A percentile compares a stretch with the other conserved stretches of the same genome.
phyloP scores from a whole-genome alignment of 35 echinoderm and acorn worm species.

The Heliocidaris erythrogramma region DNA sequence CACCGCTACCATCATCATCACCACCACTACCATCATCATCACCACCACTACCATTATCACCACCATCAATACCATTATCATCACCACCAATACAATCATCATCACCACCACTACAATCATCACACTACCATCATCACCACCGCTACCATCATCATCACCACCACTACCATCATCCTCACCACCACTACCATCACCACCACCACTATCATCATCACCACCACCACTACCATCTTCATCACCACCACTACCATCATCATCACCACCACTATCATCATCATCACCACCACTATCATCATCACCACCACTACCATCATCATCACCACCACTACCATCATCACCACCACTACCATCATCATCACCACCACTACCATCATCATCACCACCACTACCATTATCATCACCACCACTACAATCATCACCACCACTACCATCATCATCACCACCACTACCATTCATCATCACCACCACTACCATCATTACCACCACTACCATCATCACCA shows the following conservation, averaged over 20 bases:
- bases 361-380: neutral
- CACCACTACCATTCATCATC: neutral
- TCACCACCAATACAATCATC: too few species aligned
- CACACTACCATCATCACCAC: neutral
- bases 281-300: neutral
- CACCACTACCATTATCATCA: neutral
- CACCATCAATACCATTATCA: too few species aligned
- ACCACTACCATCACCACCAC: neutral
- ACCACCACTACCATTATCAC: neutral
- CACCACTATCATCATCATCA: neutral
- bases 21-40: neutral
- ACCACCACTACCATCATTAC: too few species aligned
- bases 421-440: slow-evolving; percentile 7
- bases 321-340: neutral
- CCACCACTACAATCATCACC: neutral
- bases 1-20: neutral
- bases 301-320: neutral
- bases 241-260: neutral
- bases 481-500: too few species aligned
- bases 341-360: neutral
- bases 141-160: neutral
- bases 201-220: neutral
- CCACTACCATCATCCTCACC: neutral
- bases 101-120: neutral
- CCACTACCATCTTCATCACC: neutral